Evolutionary conservation across 2,113 vertebrate species (phyloP), one percentile per base, ranked within the genome.

Genomic region (Garra rufa): DNA sequence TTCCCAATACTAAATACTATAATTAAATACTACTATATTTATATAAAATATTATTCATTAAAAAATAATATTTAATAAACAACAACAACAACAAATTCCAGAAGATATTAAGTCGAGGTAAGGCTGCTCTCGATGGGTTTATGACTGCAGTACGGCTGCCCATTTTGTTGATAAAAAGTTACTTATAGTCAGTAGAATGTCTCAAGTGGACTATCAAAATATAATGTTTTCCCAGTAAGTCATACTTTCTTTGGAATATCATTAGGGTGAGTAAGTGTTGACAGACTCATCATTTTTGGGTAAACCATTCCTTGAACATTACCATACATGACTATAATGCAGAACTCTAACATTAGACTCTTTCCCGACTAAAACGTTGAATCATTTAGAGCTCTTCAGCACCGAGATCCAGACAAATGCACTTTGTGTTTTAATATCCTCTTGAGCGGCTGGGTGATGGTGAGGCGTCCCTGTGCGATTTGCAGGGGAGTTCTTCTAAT

Each of bases 401-500:
- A 38, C 30, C 17, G 30, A 67, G 34, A 70, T 38, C 65, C 17
- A 67, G 65, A 69, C 6, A 15, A 38, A 24, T 41, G 24, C 77
- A 73, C 21, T 80, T 73, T 11, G 38, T 15, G 17, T 81, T 84
- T 46, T 83, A 84, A 76, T 59, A 83, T 87, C 82, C 71, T 52
- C 59, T 81, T 26, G 57, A 81, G 34, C 8, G 26, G 50, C 28
- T 38, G 83, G 67, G 65, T 75, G 76, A 83, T 28, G 57, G 67
- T 38, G 74, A 80, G 71, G 24, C 34, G 6, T 73, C 30, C 21
- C 73, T 75, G 81, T 46, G n/a, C 13, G 38, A 43, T 80, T 76
- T 83, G 50, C 85, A 81, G 52, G 75, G 86, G 80, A 74, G 73
- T 75, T 63, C 34, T 73, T 50, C 30, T 91, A 92, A 93, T 92